These are phyloP conservation scores for Axea sp. DNA, from an alignment of 2,888 invertebrate species.

Conservation along the genomic window DNA sequence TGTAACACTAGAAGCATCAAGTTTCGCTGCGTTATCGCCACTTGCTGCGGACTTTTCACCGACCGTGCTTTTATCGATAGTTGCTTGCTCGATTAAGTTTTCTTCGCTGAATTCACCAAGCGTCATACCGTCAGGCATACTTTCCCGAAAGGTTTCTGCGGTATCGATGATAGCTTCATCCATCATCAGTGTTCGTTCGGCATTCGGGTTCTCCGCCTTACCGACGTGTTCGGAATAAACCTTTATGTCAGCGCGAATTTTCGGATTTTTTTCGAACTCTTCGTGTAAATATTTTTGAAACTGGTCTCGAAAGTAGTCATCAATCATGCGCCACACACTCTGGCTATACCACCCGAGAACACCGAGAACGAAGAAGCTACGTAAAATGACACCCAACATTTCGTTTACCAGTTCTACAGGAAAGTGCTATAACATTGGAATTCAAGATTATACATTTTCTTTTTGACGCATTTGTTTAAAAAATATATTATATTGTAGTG, in stretches of 20 bases:
- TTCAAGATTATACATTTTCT: too few relatives aligned
- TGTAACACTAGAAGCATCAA: not conserved
- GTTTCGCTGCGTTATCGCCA: not conserved
- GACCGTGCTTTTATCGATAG: conserved; percentile 54
- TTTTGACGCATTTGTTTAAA: too few relatives aligned
- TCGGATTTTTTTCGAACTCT: conserved; percentile 77
- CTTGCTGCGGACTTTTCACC: not conserved
- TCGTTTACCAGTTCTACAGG: conserved; percentile 40
- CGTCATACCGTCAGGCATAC: conserved; percentile 10
- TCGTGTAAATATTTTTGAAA: conserved; percentile 83
- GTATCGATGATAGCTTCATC: too few relatives aligned
- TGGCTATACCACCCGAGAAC: conserved; percentile 87
- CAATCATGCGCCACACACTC: conserved; percentile 86
- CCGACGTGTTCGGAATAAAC: conserved; percentile 46
- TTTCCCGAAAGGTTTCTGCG: conserved; percentile 36
- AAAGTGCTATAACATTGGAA: conserved; percentile 1
- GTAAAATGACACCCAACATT: conserved; percentile 84
- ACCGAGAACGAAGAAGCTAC: conserved; percentile 84
- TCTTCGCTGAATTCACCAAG: conserved; percentile 11
- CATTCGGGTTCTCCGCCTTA: conserved; percentile 45
- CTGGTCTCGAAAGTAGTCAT: conserved; percentile 86
- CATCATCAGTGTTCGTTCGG: too few relatives aligned
- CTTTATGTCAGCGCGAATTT: conserved; percentile 70
- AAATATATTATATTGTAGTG: too few relatives aligned
- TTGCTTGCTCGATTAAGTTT: not conserved